phyloP scores from a whole-genome alignment of 2,888 invertebrate species.

The Pyrochroa serraticornis region DNA sequence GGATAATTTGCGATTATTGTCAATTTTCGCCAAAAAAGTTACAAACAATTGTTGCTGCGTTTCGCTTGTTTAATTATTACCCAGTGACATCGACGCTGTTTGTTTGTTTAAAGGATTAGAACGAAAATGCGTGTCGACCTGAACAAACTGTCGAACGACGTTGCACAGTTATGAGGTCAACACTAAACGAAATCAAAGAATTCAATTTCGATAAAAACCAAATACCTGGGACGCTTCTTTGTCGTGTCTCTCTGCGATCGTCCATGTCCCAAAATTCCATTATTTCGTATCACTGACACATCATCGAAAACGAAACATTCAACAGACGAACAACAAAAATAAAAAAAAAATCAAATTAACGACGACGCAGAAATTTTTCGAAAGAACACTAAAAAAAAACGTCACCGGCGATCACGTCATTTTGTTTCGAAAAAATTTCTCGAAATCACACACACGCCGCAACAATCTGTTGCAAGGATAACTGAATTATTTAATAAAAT shows the following conservation, averaged over 20 bases:
- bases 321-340: conserved; percentile 5
- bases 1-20: no score
- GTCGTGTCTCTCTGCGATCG: conserved; percentile 50
- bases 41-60: no score
- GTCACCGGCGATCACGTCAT: conserved; percentile 7
- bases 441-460: conserved; percentile 10
- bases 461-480: conserved; percentile 23
- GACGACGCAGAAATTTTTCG: not conserved
- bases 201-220: not conserved
- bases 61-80: no score
- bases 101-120: no score
- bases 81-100: no score
- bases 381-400: not conserved
- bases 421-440: not conserved
- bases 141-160: no score
- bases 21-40: no score
- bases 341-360: no score
- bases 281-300: conserved; percentile 37
- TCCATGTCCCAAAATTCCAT: conserved; percentile 58
- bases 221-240: conserved; percentile 43
- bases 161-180: no score
- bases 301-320: not conserved
- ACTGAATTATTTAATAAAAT: conserved; percentile 37
- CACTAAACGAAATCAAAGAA: not conserved
- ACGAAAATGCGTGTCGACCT: no score